These are phyloP conservation scores for Peromyscus nudipes DNA, from an alignment of 2,797 vertebrate species.

Conservation along the genomic window DNA sequence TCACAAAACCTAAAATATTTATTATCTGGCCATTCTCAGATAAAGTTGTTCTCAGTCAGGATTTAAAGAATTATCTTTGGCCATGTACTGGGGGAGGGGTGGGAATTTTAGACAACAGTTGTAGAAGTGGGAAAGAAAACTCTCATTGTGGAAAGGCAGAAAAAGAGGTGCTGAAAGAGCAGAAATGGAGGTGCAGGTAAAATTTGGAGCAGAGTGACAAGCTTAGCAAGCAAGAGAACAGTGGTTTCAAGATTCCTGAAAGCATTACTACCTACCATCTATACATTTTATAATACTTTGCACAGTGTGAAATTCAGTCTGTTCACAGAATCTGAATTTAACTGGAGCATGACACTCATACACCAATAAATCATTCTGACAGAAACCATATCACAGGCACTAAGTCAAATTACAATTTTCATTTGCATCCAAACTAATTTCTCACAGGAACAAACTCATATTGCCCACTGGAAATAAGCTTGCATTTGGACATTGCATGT, in stretches of 20 bases:
- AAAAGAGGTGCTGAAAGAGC: neutral
- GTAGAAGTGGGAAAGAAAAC: constrained; percentile 52
- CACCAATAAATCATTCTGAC: constrained; percentile 10
- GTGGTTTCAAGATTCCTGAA: constrained; percentile 21
- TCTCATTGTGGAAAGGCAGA: constrained; percentile 22
- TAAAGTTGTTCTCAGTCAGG: constrained; percentile 48
- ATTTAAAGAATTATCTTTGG: constrained; percentile 53
- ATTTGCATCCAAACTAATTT: constrained; percentile 62
- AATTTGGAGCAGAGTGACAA: constrained; percentile 59
- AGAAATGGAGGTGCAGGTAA: neutral
- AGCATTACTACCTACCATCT: neutral
- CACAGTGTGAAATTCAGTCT: constrained; percentile 43
- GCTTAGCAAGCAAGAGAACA: neutral
- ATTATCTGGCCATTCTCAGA: constrained; percentile 30
- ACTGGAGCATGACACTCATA: constrained; percentile 35
- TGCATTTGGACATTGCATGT: constrained; percentile 1
- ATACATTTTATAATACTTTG: constrained; percentile 38
- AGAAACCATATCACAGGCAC: constrained; percentile 24
- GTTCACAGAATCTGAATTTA: constrained; percentile 63
- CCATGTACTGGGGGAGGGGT: neutral
- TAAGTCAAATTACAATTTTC: constrained; percentile 64
- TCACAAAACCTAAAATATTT: constrained; percentile 54
- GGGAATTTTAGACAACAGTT: constrained; percentile 19
- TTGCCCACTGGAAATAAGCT: constrained; percentile 42
- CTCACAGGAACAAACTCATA: constrained; percentile 40